These are phyloP conservation scores for Leptodactylus fallax DNA, from an alignment of 2,797 vertebrate species.

Conservation along the genomic window DNA sequence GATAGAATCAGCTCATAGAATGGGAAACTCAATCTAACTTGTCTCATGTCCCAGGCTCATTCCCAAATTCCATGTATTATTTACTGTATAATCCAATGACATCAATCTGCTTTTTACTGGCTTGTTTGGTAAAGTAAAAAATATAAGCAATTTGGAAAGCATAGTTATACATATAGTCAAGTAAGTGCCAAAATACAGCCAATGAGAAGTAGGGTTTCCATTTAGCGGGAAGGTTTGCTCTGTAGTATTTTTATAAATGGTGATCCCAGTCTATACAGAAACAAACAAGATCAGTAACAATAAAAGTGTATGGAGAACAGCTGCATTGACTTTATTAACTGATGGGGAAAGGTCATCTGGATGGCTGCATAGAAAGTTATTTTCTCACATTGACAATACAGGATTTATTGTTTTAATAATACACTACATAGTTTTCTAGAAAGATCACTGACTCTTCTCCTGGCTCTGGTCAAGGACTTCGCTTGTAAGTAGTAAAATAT, in stretches of 20 bases:
- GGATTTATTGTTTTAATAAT: conserved; percentile 19
- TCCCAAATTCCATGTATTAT: no score
- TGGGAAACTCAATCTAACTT: no score
- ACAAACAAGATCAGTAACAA: neutral
- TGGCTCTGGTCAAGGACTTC: neutral
- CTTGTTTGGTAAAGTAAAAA: no score
- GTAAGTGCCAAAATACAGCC: no score
- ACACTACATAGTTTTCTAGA: neutral
- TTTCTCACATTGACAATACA: conserved; percentile 51
- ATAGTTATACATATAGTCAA: no score
- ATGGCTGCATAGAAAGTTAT: conserved; percentile 3
- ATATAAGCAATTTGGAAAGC: no score
- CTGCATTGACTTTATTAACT: conserved; percentile 27
- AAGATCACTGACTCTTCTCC: neutral
- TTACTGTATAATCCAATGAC: no score
- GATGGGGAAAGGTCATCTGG: conserved; percentile 33
- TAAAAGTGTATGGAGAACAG: conserved; percentile 25
- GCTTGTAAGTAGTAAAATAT: neutral
- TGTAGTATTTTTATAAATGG: neutral
- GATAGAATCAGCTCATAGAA: no score
- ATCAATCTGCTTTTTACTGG: no score
- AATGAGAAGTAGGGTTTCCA: no score
- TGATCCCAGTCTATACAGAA: neutral
- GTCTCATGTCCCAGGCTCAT: no score
- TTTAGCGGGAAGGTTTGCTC: neutral